These are phyloP conservation scores for Drosophila ananassae DNA, from an alignment of 1,140 invertebrate species.

Conservation along the genomic window DNA sequence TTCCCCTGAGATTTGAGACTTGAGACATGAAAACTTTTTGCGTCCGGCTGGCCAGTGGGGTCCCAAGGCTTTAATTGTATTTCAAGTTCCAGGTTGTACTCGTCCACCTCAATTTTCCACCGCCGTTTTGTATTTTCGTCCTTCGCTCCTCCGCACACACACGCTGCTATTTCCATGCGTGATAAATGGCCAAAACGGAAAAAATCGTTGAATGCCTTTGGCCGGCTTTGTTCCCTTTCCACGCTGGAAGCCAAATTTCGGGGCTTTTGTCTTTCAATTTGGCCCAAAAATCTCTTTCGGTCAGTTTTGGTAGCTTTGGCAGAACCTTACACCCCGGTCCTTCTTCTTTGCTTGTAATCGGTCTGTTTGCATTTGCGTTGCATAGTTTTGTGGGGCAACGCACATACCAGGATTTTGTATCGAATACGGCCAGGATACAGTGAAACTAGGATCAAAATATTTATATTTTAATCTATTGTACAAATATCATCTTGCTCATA, in stretches of 20 bases:
- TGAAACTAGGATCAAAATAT: not conserved
- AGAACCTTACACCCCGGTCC: not conserved
- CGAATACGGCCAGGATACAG: conserved; percentile 13
- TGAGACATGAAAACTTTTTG: conserved; percentile 55
- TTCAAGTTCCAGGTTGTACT: conserved; percentile 49
- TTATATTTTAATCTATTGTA: not conserved
- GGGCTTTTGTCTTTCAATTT: conserved; percentile 66
- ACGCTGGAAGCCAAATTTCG: conserved; percentile 39
- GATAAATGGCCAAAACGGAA: conserved; percentile 56
- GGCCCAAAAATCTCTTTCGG: conserved; percentile 33
- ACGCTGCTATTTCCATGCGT: conserved; percentile 52
- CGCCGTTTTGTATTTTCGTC: not conserved
- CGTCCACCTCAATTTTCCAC: not conserved
- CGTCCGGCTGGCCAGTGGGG: conserved; percentile 32
- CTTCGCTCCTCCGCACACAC: not conserved
- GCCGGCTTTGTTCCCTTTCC: conserved; percentile 28
- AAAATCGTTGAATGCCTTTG: conserved; percentile 30
- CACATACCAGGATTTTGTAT: conserved; percentile 21
- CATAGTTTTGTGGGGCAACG: conserved; percentile 35
- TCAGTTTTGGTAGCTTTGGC: conserved; percentile 12
- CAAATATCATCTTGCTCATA: too few relatives aligned
- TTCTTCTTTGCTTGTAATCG: conserved; percentile 24
- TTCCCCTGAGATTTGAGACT: conserved; percentile 41
- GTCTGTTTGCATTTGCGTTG: conserved; percentile 45
- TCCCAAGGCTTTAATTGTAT: conserved; percentile 77